Evolutionary conservation across 2,113 vertebrate genomes (phyloP).

Genomic region (Odocoileus hemionus): DNA sequence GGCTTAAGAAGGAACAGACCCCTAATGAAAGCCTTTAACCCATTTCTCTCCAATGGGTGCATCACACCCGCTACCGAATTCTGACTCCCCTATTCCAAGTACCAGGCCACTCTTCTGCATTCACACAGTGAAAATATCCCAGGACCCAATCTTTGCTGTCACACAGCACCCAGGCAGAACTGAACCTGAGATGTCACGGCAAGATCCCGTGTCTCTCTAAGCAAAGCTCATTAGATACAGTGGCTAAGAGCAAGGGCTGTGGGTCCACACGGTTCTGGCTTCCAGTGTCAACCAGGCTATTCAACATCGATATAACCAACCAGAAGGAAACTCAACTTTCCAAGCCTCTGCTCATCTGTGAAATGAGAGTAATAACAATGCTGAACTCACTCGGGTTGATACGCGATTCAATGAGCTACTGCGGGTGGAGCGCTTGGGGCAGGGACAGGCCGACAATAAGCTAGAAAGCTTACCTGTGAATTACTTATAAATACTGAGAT

Average conservation of each 20-base stretch:
- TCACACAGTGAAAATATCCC: not conserved
- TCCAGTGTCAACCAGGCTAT: not conserved
- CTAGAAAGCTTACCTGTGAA: not conserved
- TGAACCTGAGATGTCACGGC: not conserved
- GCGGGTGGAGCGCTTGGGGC: rapidly evolving
- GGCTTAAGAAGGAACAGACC: not conserved
- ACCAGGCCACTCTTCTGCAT: not conserved
- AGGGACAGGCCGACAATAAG: not conserved
- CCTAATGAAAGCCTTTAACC: not conserved
- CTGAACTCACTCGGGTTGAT: too few relatives aligned
- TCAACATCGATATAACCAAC: not conserved
- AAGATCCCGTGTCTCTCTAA: rapidly evolving
- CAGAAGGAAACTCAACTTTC: not conserved
- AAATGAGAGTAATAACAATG: not conserved
- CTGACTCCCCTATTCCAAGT: not conserved
- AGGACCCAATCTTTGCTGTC: not conserved
- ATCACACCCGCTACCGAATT: rapidly evolving
- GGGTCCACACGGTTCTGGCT: not conserved
- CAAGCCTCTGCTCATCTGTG: not conserved
- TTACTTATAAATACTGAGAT: rapidly evolving
- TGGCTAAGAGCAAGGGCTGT: not conserved
- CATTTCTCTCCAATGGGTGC: not conserved
- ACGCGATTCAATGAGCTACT: rapidly evolving
- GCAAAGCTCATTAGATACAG: not conserved
- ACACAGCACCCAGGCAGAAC: not conserved